Evolutionary conservation across 1,140 invertebrate genomes (phyloP), one percentile per base, ranked within the genome.

Genomic region (Mycetomoellerius zeteki): DNA sequence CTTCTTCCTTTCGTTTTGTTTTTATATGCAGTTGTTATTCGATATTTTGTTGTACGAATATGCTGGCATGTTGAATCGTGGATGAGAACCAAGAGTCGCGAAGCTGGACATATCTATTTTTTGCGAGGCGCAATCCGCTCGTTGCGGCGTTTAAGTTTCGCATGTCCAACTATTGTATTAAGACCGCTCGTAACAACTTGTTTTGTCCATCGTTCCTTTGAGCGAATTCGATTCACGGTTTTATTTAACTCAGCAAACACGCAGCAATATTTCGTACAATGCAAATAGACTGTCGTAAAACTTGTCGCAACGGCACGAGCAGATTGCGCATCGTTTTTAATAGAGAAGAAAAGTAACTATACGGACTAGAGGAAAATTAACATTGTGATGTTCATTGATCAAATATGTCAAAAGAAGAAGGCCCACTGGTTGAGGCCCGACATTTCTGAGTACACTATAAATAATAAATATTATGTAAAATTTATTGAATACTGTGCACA

Each of bases 391-490:
- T 93, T 93, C 90, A 93, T 86, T 91, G 89, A 94, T 93, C 88
- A 93, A 94, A 94, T 93, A 93, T 93, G 91, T 94, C 93, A 86
- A 91, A 90, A 91, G 87, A 89, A 88, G 77, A 37, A 92, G 93
- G 93, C 94, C 93, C 92, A 94, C 94, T 94, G 94, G 94, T 94
- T 94, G 93, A 88, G 93, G 93, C 92, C 90, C 85, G 85, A 93
- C 90, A 93, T 94, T 94, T 94, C 92, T 91, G 91, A 94, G 88
- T 94, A 93, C 93, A 94, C 84, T 94, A 94, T 91, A 90, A 94
- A 92, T 94, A 93, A 94, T 94, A 94, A 94, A 93, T 89, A 92
- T 90, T 93, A 94, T 94, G 92, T 94, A 94, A 93, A 94, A 94
- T 93, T 93, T 93, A 93, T 73, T 76, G 86, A 87, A 87, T 50